Evolutionary conservation across 2,888 invertebrate genomes (phyloP).

Genomic region (Uropetala carovei): DNA sequence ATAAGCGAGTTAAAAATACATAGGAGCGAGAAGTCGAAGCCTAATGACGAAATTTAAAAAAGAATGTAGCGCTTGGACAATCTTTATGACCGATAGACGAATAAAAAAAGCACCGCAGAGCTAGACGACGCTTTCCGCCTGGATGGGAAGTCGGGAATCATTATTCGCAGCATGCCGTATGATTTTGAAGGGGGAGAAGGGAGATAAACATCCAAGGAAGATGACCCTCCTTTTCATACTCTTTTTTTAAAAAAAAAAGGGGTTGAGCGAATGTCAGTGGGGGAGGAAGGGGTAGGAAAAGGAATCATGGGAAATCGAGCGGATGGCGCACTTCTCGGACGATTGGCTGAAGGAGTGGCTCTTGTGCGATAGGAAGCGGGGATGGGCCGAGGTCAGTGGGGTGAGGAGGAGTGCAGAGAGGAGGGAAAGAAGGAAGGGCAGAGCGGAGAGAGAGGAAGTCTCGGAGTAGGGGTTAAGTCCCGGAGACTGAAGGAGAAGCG

Average conservation of each 20-base stretch:
- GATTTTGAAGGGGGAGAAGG: background rate
- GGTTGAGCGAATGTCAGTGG: constrained; percentile 20
- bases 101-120: background rate
- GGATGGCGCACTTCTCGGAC: constrained; percentile 64
- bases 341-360: constrained; percentile 61
- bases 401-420: constrained; percentile 24
- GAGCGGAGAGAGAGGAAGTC: background rate
- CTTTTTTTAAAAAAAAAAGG: constrained; percentile 49
- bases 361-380: constrained; percentile 65
- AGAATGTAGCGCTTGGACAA: no score
- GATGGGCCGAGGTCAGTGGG: constrained; percentile 66
- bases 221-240: constrained; percentile 21
- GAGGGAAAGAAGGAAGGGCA: background rate
- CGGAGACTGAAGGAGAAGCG: constrained; percentile 66
- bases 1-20: no score
- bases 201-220: constrained; percentile 46
- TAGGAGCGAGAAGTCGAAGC: no score
- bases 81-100: no score
- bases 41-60: no score
- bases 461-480: constrained; percentile 66
- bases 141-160: background rate
- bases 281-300: constrained; percentile 31
- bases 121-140: background rate
- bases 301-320: constrained; percentile 63
- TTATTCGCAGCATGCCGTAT: constrained; percentile 27